Percentiles rank a stretch among this genome's conserved stretches.
These are phyloP conservation scores for Labrus mixtus DNA, from an alignment of 2,113 vertebrate species.

Conservation along the genomic window DNA sequence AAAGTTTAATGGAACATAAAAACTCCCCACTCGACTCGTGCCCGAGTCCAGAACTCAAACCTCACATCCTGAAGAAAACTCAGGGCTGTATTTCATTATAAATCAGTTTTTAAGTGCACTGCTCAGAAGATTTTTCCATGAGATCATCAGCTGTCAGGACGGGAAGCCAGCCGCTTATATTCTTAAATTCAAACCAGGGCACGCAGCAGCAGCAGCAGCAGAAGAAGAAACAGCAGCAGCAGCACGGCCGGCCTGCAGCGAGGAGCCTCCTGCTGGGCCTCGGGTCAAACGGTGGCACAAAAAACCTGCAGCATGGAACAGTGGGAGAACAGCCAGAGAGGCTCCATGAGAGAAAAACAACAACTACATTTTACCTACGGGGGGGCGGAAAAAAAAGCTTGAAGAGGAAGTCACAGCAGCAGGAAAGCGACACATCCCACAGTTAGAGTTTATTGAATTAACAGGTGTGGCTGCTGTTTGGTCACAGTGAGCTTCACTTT, in stretches of 20 bases:
- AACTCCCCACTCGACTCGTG: not conserved
- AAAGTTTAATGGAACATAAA: conserved; percentile 55
- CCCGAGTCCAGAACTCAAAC: conserved; percentile 33
- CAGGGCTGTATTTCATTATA: conserved; percentile 78
- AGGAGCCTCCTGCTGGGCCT: conserved; percentile 26
- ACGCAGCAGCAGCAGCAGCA: conserved; percentile 35
- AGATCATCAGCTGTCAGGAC: conserved; percentile 81
- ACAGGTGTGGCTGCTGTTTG: conserved; percentile 35
- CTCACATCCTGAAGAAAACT: conserved; percentile 19
- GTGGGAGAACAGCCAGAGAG: not conserved
- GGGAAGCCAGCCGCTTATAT: conserved; percentile 75
- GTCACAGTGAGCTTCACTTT: not conserved
- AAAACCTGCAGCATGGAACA: not conserved
- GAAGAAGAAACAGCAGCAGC: conserved; percentile 42
- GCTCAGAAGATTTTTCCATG: conserved; percentile 82
- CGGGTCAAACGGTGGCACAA: not conserved
- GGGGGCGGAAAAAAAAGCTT: not conserved
- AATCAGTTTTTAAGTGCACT: conserved; percentile 73
- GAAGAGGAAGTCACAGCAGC: conserved; percentile 19
- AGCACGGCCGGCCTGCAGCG: conserved; percentile 7
- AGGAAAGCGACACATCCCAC: conserved; percentile 21
- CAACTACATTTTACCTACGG: not conserved
- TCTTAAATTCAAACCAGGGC: conserved; percentile 77
- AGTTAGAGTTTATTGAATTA: not conserved
- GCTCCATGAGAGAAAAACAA: not conserved